phyloP scores from a whole-genome alignment of 1,140 invertebrate genomes.

The Magallana angulata region DNA sequence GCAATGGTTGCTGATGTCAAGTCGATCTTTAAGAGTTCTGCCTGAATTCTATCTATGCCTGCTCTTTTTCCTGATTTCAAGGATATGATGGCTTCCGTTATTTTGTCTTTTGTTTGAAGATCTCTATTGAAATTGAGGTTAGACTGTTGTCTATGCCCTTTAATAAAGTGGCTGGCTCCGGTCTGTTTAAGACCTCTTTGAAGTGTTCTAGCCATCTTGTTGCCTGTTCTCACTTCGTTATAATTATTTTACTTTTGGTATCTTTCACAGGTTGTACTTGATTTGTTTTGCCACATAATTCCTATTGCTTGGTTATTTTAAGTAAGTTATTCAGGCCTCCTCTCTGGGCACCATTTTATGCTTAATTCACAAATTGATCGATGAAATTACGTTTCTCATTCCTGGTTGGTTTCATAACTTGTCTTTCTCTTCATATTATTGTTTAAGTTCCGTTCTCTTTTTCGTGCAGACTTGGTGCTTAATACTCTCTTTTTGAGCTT shows the following conservation, averaged over 20 bases:
- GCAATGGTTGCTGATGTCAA: slow-evolving; percentile 1
- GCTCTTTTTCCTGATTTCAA: slow-evolving; percentile 39
- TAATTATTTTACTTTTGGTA: slow-evolving; percentile 24
- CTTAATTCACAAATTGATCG: background rate
- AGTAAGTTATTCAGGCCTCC: slow-evolving; percentile 29
- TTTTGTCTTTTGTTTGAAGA: slow-evolving; percentile 40
- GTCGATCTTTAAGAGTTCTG: slow-evolving; percentile 37
- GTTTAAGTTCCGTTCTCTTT: too few relatives aligned
- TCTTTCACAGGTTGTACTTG: slow-evolving; percentile 40
- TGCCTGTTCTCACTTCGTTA: slow-evolving; percentile 38
- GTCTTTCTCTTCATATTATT: too few relatives aligned
- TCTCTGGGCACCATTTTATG: slow-evolving; percentile 4
- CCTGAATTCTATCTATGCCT: slow-evolving; percentile 44
- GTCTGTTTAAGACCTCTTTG: slow-evolving; percentile 46
- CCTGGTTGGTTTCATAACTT: background rate
- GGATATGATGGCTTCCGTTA: slow-evolving; percentile 24
- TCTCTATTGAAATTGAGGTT: slow-evolving; percentile 18
- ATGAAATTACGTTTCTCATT: background rate
- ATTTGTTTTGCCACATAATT: background rate
- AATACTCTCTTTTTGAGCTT: too few relatives aligned
- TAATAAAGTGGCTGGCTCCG: slow-evolving; percentile 28
- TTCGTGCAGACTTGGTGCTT: too few relatives aligned
- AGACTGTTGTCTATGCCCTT: slow-evolving; percentile 19
- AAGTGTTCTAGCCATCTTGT: slow-evolving; percentile 41
- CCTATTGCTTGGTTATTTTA: slow-evolving; percentile 41